Conservation (phyloP, 1,140 invertebrate genomes). For the Drosophila jambulina region DNA sequence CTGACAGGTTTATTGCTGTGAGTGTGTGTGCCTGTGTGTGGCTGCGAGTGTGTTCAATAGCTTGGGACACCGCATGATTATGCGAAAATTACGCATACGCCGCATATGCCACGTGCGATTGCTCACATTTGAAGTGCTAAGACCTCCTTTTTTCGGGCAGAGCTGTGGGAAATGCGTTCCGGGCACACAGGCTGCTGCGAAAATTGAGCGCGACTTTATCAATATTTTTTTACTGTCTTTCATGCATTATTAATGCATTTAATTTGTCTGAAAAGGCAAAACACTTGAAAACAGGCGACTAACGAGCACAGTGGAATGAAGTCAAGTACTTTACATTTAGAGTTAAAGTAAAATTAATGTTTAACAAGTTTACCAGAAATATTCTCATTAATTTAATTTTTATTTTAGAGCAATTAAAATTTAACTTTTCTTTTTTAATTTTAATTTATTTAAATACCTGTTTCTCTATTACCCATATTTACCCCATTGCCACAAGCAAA, state of each 20-base stretch:
- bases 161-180: slow-evolving; percentile 31
- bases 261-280: slow-evolving; percentile 72
- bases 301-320: slow-evolving; percentile 34
- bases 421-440: too few relatives aligned
- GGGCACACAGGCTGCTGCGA: slow-evolving; percentile 19
- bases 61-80: slow-evolving; percentile 69
- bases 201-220: slow-evolving; percentile 62
- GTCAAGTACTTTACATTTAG: neutral
- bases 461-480: neutral
- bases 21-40: slow-evolving; percentile 12
- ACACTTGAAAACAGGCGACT: slow-evolving; percentile 30
- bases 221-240: slow-evolving; percentile 63
- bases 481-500: slow-evolving; percentile 14
- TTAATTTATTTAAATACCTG: neutral
- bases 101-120: slow-evolving; percentile 68
- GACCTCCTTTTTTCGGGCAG: slow-evolving; percentile 27
- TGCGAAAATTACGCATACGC: slow-evolving; percentile 79
- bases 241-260: slow-evolving; percentile 80
- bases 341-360: neutral
- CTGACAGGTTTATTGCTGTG: slow-evolving; percentile 72
- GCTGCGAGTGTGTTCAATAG: slow-evolving; percentile 64
- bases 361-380: too few relatives aligned
- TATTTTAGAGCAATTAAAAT: neutral
- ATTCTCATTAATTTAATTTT: too few relatives aligned
- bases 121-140: slow-evolving; percentile 76